Conservation (phyloP, 2,797 vertebrate species). For the Centroberyx gerrardi region DNA sequence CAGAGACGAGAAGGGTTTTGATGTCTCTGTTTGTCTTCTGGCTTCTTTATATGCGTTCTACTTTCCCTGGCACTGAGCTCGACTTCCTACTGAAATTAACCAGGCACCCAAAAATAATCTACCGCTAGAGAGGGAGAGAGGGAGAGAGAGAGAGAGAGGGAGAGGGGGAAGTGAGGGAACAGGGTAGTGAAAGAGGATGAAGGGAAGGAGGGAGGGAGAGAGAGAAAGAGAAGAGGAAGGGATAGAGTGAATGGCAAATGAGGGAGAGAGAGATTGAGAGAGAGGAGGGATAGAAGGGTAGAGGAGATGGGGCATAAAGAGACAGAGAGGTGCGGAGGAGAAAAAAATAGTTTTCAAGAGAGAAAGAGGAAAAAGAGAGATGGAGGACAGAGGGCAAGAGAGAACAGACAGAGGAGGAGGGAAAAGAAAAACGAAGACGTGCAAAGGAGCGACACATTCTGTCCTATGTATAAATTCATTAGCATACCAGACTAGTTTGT, state of each 20-base stretch:
- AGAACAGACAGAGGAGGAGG: background rate
- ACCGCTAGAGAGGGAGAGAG: slow-evolving; percentile 56
- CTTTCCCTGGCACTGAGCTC: slow-evolving; percentile 80
- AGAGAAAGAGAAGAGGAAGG: slow-evolving; percentile 15
- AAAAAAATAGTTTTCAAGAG: background rate
- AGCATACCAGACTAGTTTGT: slow-evolving; percentile 24
- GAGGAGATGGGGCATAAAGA: background rate
- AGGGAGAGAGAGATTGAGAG: slow-evolving; percentile 20
- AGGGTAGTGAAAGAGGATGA: background rate
- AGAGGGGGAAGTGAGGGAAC: slow-evolving; percentile 10
- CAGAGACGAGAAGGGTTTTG: slow-evolving; percentile 69
- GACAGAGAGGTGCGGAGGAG: background rate
- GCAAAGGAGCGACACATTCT: background rate
- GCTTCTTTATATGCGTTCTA: slow-evolving; percentile 73
- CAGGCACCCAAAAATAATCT: slow-evolving; percentile 81
- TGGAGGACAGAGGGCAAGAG: background rate
- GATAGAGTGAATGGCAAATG: background rate
- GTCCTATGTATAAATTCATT: slow-evolving; percentile 40
- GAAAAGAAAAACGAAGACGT: background rate
- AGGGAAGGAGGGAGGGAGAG: slow-evolving; percentile 23
- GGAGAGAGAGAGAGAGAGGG: slow-evolving; percentile 12
- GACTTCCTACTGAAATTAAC: slow-evolving; percentile 82
- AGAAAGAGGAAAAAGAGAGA: slow-evolving; percentile 22
- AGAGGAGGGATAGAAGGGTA: background rate
- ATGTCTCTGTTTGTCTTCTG: slow-evolving; percentile 77